Percentiles rank a stretch among this genome's conserved stretches.
phyloP scores from a whole-genome alignment of 1,140 invertebrate species.

The Drosophila kepulauana region DNA sequence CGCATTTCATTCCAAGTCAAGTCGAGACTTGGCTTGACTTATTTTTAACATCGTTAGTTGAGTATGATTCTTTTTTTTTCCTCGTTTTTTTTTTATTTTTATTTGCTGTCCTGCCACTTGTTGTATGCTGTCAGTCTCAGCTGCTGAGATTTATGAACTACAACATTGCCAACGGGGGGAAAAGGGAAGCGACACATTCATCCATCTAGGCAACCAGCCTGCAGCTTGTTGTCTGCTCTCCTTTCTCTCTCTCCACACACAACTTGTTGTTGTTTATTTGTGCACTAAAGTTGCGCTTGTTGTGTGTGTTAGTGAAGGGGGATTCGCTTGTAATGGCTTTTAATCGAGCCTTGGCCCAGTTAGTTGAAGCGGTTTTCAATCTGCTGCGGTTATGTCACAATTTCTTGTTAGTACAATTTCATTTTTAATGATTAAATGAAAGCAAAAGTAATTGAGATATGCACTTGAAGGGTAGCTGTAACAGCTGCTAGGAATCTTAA shows the following conservation, averaged over 20 bases:
- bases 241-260: not conserved
- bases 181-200: conserved; percentile 42
- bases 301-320: not conserved
- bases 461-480: not conserved
- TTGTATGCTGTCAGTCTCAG: conserved; percentile 76
- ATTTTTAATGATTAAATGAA: not conserved
- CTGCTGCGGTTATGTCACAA: not conserved
- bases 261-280: conserved; percentile 42
- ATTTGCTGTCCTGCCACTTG: conserved; percentile 62
- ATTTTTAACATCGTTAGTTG: conserved; percentile 78
- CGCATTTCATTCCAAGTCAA: conserved; percentile 42
- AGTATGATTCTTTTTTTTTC: not conserved
- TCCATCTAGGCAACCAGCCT: conserved; percentile 35
- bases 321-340: conserved; percentile 3
- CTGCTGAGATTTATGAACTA: conserved; percentile 79
- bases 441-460: not conserved
- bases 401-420: not conserved
- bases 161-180: conserved; percentile 56
- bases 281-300: conserved; percentile 1
- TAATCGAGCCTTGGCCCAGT: conserved; percentile 58
- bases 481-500: too few relatives aligned
- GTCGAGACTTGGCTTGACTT: conserved; percentile 62
- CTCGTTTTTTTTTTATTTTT: conserved; percentile 25
- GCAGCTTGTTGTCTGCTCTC: not conserved
- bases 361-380: conserved; percentile 21